These are phyloP conservation scores for Diploptera punctata DNA, from an alignment of 2,888 invertebrate species.

Conservation along the genomic window DNA sequence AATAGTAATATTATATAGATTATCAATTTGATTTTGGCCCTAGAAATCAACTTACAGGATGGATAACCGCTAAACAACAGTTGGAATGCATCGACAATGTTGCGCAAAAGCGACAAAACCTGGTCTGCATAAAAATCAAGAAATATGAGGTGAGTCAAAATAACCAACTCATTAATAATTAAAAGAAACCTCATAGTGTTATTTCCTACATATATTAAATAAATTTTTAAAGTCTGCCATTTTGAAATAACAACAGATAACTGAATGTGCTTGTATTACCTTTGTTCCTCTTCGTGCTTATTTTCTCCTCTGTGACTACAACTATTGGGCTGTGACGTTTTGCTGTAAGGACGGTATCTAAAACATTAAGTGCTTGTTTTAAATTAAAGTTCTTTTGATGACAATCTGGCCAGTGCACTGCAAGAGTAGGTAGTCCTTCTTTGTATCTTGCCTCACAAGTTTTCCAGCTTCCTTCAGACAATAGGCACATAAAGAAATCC, in stretches of 20 bases:
- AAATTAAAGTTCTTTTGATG: slow-evolving; percentile 14
- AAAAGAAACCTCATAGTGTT: too few species aligned
- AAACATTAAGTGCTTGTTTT: not conserved
- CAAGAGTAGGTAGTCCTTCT: slow-evolving; percentile 24
- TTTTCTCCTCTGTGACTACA: slow-evolving; percentile 14
- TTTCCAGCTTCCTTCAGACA: slow-evolving; percentile 27
- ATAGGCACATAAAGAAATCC: slow-evolving; percentile 36
- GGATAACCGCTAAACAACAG: too few species aligned
- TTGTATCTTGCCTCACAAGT: slow-evolving; percentile 27
- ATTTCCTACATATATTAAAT: too few species aligned
- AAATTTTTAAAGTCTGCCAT: not conserved
- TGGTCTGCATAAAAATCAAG: too few species aligned
- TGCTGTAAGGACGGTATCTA: slow-evolving; percentile 21
- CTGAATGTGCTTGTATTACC: too few species aligned
- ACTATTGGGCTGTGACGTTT: slow-evolving; percentile 18
- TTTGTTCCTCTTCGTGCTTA: not conserved
- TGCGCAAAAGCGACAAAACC: too few species aligned
- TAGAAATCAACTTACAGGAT: too few species aligned
- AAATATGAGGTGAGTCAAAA: too few species aligned
- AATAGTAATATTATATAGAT: too few species aligned
- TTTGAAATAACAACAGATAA: too few species aligned
- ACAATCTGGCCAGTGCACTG: slow-evolving; percentile 33
- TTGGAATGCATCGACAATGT: too few species aligned
- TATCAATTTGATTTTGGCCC: not conserved
- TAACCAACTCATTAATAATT: too few species aligned